These are phyloP conservation scores for Phenganax stokvisi DNA, from an alignment of 92 coral and sea anemone genomes.

Conservation along the genomic window DNA sequence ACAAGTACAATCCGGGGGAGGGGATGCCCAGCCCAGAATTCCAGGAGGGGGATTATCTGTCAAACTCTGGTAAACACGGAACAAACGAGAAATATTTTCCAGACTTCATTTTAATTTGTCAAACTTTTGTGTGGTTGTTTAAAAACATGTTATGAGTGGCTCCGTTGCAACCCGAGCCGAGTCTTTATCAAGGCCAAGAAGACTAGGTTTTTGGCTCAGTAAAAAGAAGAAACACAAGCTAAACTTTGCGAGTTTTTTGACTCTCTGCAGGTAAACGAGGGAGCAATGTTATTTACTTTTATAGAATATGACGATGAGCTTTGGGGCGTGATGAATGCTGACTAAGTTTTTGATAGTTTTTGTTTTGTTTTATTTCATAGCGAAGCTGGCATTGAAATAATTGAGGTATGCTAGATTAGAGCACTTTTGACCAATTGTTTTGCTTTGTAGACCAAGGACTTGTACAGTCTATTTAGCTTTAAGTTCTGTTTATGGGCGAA, in stretches of 20 bases:
- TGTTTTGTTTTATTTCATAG: slow-evolving; percentile 42
- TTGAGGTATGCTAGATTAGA: slow-evolving; percentile 59
- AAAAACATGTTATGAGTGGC: slow-evolving; percentile 16
- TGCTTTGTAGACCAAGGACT: slow-evolving; percentile 4
- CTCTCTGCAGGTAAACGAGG: slow-evolving; percentile 70
- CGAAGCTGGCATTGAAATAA: slow-evolving; percentile 83
- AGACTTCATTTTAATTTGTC: neutral
- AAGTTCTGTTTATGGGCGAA: neutral
- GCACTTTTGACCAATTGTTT: slow-evolving; percentile 8
- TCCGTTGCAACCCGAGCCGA: slow-evolving; percentile 21
- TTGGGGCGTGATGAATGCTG: slow-evolving; percentile 5
- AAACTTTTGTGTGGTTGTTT: neutral
- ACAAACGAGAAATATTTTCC: neutral
- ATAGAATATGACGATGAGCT: neutral
- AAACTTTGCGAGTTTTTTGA: slow-evolving; percentile 74
- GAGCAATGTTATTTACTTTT: neutral
- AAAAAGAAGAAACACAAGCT: slow-evolving; percentile 84
- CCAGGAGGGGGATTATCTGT: neutral
- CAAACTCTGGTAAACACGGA: neutral
- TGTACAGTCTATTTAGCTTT: neutral
- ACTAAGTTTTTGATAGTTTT: neutral
- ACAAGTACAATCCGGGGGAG: too few relatives aligned
- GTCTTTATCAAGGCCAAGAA: slow-evolving; percentile 48
- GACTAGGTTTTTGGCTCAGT: slow-evolving; percentile 81
- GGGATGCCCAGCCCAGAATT: neutral